Conservation (phyloP, 1,140 invertebrate species). For the Penaeus indicus region DNA sequence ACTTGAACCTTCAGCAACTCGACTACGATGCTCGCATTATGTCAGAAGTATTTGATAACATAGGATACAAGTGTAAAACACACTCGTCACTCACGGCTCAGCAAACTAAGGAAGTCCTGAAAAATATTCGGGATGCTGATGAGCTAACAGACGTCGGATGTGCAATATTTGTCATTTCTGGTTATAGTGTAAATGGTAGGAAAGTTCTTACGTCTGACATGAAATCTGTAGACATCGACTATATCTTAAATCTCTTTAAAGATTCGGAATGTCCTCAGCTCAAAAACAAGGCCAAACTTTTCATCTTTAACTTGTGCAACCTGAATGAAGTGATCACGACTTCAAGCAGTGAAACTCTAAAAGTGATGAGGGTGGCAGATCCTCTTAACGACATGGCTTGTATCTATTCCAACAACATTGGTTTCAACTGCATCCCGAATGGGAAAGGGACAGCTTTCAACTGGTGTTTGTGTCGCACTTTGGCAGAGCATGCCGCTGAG, state of each 20-base stretch:
- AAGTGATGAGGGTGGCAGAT: slow-evolving; percentile 23
- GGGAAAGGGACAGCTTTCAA: slow-evolving; percentile 36
- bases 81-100: background rate
- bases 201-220: slow-evolving; percentile 42
- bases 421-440: slow-evolving; percentile 13
- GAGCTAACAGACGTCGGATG: background rate
- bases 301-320: slow-evolving; percentile 40
- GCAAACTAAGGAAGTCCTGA: background rate
- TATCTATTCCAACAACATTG: slow-evolving; percentile 31
- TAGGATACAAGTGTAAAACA: background rate
- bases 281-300: slow-evolving; percentile 45
- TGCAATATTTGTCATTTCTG: slow-evolving; percentile 5
- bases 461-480: slow-evolving; percentile 30
- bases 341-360: background rate
- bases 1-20: too few species aligned
- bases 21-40: background rate
- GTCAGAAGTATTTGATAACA: background rate
- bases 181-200: slow-evolving; percentile 6
- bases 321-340: background rate
- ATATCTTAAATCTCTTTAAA: slow-evolving; percentile 25
- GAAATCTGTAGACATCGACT: slow-evolving; percentile 20
- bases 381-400: slow-evolving; percentile 33
- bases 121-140: background rate
- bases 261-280: slow-evolving; percentile 42
- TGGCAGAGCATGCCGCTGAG: slow-evolving; percentile 13